A percentile compares a stretch with the other conserved stretches of the same genome.
Evolutionary conservation across 2,797 vertebrate genomes (phyloP).

Genomic region (Antennarius maculatus): DNA sequence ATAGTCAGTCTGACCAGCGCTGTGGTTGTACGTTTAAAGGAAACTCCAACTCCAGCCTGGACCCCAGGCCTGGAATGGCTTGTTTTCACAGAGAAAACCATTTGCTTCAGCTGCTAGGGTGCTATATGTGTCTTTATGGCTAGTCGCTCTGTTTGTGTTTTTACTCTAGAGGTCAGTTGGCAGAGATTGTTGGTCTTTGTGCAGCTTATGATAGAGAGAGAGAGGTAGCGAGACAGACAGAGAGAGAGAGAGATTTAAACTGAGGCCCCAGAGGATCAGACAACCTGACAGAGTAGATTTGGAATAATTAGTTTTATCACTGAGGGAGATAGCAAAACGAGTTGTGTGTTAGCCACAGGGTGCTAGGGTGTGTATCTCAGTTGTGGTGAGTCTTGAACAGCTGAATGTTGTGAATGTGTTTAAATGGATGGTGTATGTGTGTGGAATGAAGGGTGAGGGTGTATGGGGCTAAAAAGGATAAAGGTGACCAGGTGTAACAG

Average conservation of each 20-base stretch:
- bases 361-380: constrained; percentile 43
- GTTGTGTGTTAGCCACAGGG: constrained; percentile 60
- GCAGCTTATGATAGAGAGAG: constrained; percentile 46
- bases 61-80: constrained; percentile 3
- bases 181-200: constrained; percentile 44
- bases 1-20: constrained; percentile 10
- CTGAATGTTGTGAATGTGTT: constrained; percentile 46
- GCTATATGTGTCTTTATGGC: constrained; percentile 54
- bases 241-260: constrained; percentile 54
- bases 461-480: constrained; percentile 65
- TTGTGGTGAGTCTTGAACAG: constrained; percentile 28
- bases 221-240: constrained; percentile 17
- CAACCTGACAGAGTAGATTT: constrained; percentile 77
- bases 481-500: constrained; percentile 82
- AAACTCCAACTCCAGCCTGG: constrained; percentile 3
- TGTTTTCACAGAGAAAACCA: constrained; percentile 38
- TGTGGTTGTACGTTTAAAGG: constrained; percentile 7
- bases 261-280: constrained; percentile 67
- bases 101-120: constrained; percentile 38
- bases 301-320: constrained; percentile 79
- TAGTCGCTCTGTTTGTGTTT: constrained; percentile 59
- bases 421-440: constrained; percentile 37
- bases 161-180: constrained; percentile 59
- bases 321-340: constrained; percentile 68
- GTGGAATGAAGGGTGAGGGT: constrained; percentile 35